Evolutionary conservation across 2,888 invertebrate genomes (phyloP).

Genomic region (Clanis bilineata): DNA sequence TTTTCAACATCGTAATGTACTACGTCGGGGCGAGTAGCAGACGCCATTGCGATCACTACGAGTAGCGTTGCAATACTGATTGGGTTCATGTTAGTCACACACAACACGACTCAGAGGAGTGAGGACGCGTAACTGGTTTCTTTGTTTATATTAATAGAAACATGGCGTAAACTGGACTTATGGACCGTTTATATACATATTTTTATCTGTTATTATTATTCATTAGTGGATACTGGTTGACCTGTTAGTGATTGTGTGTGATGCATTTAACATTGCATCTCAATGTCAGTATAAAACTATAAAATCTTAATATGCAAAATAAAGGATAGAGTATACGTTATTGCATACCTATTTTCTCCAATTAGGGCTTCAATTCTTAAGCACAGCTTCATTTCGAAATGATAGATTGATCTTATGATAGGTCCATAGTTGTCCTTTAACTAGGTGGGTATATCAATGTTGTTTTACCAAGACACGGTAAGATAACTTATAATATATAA

Average conservation of each 20-base stretch:
- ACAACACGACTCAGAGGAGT: too few species aligned
- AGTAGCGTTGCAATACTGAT: constrained; percentile 26
- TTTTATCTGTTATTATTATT: not conserved
- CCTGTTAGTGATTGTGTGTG: not conserved
- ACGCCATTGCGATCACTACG: constrained; percentile 30
- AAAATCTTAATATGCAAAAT: too few species aligned
- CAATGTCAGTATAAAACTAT: too few species aligned
- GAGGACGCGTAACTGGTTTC: not conserved
- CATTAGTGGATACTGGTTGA: not conserved
- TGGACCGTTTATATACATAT: not conserved
- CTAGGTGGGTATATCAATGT: too few species aligned
- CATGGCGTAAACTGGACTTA: not conserved
- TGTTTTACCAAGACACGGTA: too few species aligned
- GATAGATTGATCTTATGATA: too few species aligned
- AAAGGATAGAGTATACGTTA: too few species aligned
- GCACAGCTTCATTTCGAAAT: too few species aligned
- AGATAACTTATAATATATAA: too few species aligned
- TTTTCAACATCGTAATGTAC: constrained; percentile 38
- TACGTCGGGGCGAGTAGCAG: constrained; percentile 15
- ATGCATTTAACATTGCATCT: not conserved
- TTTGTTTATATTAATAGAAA: not conserved
- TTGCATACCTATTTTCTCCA: too few species aligned
- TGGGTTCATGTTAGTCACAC: not conserved
- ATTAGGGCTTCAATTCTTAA: too few species aligned
- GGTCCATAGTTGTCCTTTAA: too few species aligned